phyloP scores from a whole-genome alignment of 2,113 vertebrate species.

The Cyprichromis sp. region DNA sequence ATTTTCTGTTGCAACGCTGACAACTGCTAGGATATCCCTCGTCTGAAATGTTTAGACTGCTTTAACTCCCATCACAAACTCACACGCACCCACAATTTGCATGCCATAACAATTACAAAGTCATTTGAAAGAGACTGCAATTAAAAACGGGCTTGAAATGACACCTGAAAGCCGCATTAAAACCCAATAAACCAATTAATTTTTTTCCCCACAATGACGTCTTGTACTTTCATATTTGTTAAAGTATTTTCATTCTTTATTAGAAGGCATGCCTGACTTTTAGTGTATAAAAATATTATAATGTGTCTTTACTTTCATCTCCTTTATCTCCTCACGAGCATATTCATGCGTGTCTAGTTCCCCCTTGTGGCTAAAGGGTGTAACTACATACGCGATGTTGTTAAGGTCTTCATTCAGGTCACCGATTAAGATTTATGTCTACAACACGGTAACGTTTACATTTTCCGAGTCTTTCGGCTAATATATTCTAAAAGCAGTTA shows the following conservation, averaged over 20 bases:
- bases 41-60: neutral
- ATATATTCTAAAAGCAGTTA: neutral
- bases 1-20: neutral
- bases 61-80: neutral
- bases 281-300: neutral
- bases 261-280: neutral
- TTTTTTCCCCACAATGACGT: neutral
- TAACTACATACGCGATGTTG: neutral
- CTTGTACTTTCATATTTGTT: neutral
- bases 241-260: neutral
- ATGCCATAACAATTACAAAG: neutral
- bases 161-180: neutral
- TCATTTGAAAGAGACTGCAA: neutral
- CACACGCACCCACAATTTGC: neutral
- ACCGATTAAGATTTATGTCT: neutral
- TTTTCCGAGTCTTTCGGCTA: neutral
- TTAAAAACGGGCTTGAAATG: neutral
- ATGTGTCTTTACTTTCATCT: rapidly evolving
- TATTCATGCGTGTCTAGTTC: neutral
- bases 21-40: neutral
- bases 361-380: neutral
- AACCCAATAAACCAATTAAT: neutral
- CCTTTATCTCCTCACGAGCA: neutral
- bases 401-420: neutral
- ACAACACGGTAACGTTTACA: neutral